Percentiles rank a stretch among this genome's conserved stretches.
Conservation (phyloP, 2,113 vertebrate species). For the Atherinomorus stipes region DNA sequence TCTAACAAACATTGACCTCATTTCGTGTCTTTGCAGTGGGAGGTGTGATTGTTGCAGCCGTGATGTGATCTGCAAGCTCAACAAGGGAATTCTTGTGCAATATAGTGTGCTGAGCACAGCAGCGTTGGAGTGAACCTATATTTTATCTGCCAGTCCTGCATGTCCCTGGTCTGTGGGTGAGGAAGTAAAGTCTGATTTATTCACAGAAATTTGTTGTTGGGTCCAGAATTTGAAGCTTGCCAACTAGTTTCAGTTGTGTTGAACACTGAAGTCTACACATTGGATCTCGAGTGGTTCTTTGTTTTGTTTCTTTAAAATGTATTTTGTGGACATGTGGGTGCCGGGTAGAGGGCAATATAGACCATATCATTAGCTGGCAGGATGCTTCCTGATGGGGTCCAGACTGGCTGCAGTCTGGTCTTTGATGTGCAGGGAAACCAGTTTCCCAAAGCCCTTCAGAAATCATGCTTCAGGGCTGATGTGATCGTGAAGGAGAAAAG, state of each 20-base stretch:
- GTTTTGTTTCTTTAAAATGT: neutral
- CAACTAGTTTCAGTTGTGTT: neutral
- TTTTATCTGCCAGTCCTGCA: neutral
- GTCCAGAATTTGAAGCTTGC: neutral
- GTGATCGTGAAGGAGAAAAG: neutral
- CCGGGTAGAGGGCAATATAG: neutral
- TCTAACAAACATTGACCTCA: neutral
- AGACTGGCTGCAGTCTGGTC: conserved; percentile 3
- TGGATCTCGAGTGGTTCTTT: neutral
- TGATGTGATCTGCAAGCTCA: neutral
- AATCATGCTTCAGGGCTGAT: neutral
- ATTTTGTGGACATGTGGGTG: neutral
- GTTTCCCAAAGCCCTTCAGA: conserved; percentile 16
- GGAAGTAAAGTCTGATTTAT: neutral
- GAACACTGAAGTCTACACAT: neutral
- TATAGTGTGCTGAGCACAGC: neutral
- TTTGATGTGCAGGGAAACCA: conserved; percentile 31
- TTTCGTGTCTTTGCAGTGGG: neutral
- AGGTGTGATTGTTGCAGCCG: neutral
- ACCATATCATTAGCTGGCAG: neutral
- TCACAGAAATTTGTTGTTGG: neutral
- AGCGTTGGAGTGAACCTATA: neutral
- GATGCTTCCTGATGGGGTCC: conserved; percentile 2
- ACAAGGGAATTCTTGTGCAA: neutral
- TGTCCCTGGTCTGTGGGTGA: neutral